Base-by-base conservation (phyloP, 2,797 vertebrate genomes). In the Austrolebias charrua region DNA sequence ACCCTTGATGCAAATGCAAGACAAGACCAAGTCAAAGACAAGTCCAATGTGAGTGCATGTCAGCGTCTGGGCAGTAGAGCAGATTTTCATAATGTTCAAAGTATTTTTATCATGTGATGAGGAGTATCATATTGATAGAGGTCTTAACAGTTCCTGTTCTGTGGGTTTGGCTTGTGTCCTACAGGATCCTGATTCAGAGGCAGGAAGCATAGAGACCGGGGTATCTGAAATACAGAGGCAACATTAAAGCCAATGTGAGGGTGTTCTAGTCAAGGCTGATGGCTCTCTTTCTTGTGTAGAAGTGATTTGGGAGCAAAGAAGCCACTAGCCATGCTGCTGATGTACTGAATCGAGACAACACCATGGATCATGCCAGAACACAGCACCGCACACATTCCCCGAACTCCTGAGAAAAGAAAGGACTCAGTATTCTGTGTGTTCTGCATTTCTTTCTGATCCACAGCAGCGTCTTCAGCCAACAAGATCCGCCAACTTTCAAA, bases 101-200 rank as follows among this genome's bases (percentile, higher is more conserved):
- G 29, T 20, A 1, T 52, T 40, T 14, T 11, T 15, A 1, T 71
- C 16, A 16, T 54, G 54, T 58, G n/a, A 47, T 63, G 15, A 63
- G 28, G 31, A 65, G 46, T 29, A 20, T 53, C 12, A 1, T 20
- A 33, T 46, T 24, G 38, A 15, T 19, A 51, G 50, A 52, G 4
- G 15, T 46, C 53, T 66, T 46, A 85, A 52, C 6, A 2, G 5
- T 5, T 45, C 31, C 13, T 65, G 0, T 59, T 15, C 11, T 78
- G 8, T 79, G 42, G n/a, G 10, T 69, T 53, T 76, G 44, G 51
- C 20, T 60, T 73, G 53, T 59, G 9, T 60, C 16, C 74, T 47
- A 11, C 71, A 92, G 91, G 84, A 87, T 16, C 75, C 60, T 0
- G 83, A 79, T 12, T 82, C 83, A 60, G 86, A 85, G 38, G 69